phyloP scores from a whole-genome alignment of 2,113 vertebrate genomes.

The Ptychochromis oligacanthus region DNA sequence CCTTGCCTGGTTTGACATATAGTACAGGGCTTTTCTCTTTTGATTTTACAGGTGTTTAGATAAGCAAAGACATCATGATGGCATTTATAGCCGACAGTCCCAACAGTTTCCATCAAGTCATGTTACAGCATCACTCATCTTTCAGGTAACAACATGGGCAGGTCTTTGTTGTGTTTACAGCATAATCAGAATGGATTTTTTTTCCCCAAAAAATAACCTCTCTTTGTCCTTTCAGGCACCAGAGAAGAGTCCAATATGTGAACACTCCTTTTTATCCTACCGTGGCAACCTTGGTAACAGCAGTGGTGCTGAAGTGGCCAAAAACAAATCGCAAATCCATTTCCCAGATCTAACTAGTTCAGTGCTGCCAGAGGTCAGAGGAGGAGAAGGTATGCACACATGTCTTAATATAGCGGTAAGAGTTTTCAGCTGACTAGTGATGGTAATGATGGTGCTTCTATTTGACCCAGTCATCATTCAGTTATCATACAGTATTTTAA shows the following conservation, averaged over 20 bases:
- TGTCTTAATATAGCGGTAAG: neutral
- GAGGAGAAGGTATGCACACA: constrained; percentile 34
- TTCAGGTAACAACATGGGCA: constrained; percentile 63
- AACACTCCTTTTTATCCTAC: constrained; percentile 29
- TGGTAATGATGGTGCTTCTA: neutral
- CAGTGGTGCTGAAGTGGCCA: neutral
- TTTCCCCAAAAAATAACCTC: neutral
- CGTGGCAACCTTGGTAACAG: constrained; percentile 2
- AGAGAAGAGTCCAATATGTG: constrained; percentile 10
- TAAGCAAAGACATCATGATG: constrained; percentile 78
- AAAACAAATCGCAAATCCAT: constrained; percentile 39
- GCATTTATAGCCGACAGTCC: constrained; percentile 66
- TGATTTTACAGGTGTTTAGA: constrained; percentile 76
- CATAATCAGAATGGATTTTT: too few species aligned
- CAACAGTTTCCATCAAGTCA: constrained; percentile 69
- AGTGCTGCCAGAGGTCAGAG: constrained; percentile 25
- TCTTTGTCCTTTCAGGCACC: constrained; percentile 2
- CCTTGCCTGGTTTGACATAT: neutral
- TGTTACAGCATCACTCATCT: constrained; percentile 15
- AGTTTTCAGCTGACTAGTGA: rapidly evolving
- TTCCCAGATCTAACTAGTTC: constrained; percentile 53
- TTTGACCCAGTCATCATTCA: neutral
- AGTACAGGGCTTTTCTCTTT: neutral
- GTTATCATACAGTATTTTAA: neutral
- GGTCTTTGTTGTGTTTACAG: neutral